These are phyloP conservation scores for Leistus spinibarbis DNA, from an alignment of 2,888 invertebrate species.

Conservation along the genomic window DNA sequence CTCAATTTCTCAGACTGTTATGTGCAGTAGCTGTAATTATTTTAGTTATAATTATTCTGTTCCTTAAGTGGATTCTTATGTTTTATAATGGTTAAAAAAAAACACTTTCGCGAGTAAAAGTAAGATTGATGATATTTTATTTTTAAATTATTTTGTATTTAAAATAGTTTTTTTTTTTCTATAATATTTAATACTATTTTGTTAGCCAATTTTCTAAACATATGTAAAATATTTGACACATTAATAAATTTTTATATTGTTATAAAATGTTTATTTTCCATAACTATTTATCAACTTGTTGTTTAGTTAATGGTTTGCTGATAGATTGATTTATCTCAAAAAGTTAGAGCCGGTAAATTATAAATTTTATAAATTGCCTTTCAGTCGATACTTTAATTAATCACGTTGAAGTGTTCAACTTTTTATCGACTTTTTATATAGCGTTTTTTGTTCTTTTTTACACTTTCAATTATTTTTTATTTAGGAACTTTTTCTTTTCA, in stretches of 20 bases:
- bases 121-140: neutral
- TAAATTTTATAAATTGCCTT: neutral
- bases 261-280: neutral
- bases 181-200: neutral
- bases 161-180: neutral
- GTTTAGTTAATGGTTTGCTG: neutral
- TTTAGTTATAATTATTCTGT: neutral
- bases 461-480: neutral
- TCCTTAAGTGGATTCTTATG: neutral
- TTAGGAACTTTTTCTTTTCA: neutral
- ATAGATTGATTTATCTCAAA: neutral
- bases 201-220: neutral
- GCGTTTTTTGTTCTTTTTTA: neutral
- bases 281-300: neutral
- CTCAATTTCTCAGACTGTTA: neutral
- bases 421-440: no score
- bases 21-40: neutral
- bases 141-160: neutral
- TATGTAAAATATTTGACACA: neutral
- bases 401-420: neutral
- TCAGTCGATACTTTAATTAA: neutral
- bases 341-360: neutral
- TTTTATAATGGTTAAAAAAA: neutral
- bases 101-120: neutral
- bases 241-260: neutral